Conservation (phyloP, 2,888 invertebrate species). For the Hermaeophaga mercurialis region DNA sequence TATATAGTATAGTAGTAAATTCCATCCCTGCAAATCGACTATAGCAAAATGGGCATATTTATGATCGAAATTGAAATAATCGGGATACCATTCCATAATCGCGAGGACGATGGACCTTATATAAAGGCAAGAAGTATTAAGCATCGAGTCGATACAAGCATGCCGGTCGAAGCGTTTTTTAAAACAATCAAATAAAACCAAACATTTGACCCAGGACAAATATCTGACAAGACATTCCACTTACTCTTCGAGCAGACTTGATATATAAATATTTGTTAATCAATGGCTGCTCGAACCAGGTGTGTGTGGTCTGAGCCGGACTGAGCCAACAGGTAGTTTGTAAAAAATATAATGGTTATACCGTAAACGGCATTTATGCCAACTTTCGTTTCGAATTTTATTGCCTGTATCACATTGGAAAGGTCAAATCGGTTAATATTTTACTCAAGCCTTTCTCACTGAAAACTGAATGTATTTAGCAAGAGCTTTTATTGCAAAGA, state of each 20-base stretch:
- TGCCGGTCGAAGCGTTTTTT: constrained; percentile 31
- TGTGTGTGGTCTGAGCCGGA: constrained; percentile 36
- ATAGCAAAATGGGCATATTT: too few relatives aligned
- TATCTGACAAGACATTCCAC: constrained; percentile 56
- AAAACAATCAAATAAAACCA: constrained; percentile 53
- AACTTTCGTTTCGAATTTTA: constrained; percentile 16
- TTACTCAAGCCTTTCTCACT: too few relatives aligned
- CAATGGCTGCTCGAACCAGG: constrained; percentile 39
- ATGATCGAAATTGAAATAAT: too few relatives aligned
- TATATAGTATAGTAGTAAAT: too few relatives aligned
- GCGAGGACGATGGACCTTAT: neutral
- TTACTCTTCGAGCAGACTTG: constrained; percentile 49
- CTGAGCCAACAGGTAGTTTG: constrained; percentile 7
- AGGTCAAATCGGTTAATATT: too few relatives aligned
- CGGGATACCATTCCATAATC: neutral
- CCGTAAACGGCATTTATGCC: constrained; percentile 26
- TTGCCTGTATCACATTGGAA: too few relatives aligned
- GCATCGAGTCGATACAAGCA: too few relatives aligned
- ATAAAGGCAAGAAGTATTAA: too few relatives aligned
- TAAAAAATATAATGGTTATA: neutral
- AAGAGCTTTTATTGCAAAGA: too few relatives aligned
- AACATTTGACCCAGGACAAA: constrained; percentile 53
- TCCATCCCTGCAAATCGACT: too few relatives aligned
- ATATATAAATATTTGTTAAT: constrained; percentile 56
- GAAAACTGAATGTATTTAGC: too few relatives aligned